A percentile compares a stretch with the other conserved stretches of the same genome.
These are phyloP conservation scores for Linnaemya tessellans DNA, from an alignment of 2,888 invertebrate genomes.

Conservation along the genomic window DNA sequence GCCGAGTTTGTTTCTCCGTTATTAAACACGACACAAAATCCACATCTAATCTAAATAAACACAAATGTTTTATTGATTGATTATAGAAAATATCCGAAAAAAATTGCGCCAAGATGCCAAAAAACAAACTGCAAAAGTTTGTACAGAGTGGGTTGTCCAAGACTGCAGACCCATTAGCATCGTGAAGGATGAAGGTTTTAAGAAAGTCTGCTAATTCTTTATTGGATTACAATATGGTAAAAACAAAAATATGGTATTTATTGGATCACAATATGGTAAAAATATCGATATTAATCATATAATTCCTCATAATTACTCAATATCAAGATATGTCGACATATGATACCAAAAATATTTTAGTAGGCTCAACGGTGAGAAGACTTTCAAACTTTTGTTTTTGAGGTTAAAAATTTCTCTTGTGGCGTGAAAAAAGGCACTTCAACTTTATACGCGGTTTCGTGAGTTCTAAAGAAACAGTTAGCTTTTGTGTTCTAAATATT, in stretches of 20 bases:
- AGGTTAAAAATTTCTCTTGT: no score
- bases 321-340: conserved; percentile 21
- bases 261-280: no score
- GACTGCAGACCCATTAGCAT: conserved; percentile 10
- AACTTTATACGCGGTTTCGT: no score
- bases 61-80: conserved; percentile 23
- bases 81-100: conserved; percentile 20
- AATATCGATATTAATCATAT: conserved; percentile 20
- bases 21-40: conserved; percentile 25
- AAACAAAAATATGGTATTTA: no score
- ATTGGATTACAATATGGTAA: conserved; percentile 10
- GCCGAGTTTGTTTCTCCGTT: conserved; percentile 19
- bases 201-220: conserved; percentile 3
- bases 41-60: conserved; percentile 32
- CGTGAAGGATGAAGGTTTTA: conserved; percentile 4
- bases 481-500: no score
- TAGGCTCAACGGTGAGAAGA: no score
- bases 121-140: conserved; percentile 16
- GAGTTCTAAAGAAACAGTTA: no score
- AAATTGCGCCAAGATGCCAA: conserved; percentile 8
- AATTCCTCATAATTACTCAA: conserved; percentile 5
- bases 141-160: conserved; percentile 6
- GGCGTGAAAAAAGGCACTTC: no score
- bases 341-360: conserved; percentile 11
- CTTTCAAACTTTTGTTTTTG: no score